These are phyloP conservation scores for Drosophila affinis DNA, from an alignment of 2,888 invertebrate genomes.

Conservation along the genomic window DNA sequence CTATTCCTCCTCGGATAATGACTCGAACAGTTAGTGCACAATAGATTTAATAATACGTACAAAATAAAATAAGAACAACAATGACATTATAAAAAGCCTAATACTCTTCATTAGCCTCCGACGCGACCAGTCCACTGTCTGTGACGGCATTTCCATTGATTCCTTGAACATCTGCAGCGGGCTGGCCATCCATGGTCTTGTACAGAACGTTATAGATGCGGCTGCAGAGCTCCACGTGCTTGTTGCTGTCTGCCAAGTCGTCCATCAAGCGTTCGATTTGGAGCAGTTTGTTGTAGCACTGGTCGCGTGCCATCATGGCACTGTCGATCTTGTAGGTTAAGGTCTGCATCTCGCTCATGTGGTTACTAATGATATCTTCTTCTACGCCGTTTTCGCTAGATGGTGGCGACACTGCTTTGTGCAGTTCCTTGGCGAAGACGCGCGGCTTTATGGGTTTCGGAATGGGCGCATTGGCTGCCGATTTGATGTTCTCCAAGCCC, in stretches of 20 bases:
- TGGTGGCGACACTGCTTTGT: conserved; percentile 13
- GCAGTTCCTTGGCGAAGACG: conserved; percentile 29
- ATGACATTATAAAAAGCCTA: conserved; percentile 8
- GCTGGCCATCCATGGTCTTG: conserved; percentile 41
- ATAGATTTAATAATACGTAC: conserved; percentile 18
- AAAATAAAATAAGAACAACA: conserved; percentile 20
- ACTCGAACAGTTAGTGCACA: conserved; percentile 31
- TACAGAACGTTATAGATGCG: conserved; percentile 66
- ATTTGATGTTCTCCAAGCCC: conserved; percentile 87
- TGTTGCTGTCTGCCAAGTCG: conserved; percentile 54
- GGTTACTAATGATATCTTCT: conserved; percentile 8
- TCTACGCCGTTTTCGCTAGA: not conserved
- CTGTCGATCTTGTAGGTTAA: conserved; percentile 13
- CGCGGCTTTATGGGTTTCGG: conserved; percentile 58
- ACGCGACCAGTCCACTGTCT: not conserved
- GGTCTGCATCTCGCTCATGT: conserved; percentile 23
- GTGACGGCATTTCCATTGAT: conserved; percentile 21
- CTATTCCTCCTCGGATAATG: conserved; percentile 50
- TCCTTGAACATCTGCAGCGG: conserved; percentile 22
- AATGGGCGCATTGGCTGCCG: conserved; percentile 46
- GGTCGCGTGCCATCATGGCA: conserved; percentile 53
- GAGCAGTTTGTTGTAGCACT: conserved; percentile 70
- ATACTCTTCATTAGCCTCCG: conserved; percentile 43
- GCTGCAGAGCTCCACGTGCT: conserved; percentile 63
- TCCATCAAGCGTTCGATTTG: conserved; percentile 70